A percentile compares a stretch with the other conserved stretches of the same genome.
Conservation (phyloP, 2,797 vertebrate genomes). For the Cercopithecus hamlyni region DNA sequence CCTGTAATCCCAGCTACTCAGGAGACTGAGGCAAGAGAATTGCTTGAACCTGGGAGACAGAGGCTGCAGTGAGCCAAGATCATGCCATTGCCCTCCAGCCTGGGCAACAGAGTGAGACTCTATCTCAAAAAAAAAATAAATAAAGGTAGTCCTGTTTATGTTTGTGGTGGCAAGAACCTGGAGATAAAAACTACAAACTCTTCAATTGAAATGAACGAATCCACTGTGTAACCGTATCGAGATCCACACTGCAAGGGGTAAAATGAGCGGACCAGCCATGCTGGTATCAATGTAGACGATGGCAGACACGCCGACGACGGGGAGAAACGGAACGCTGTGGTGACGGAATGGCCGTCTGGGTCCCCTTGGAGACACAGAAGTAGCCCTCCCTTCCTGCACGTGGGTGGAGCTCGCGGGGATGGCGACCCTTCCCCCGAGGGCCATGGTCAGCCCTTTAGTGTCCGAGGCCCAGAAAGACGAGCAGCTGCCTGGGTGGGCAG, state of each 20-base stretch:
- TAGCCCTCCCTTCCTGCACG: neutral
- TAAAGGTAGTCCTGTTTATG: neutral
- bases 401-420: neutral
- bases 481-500: neutral
- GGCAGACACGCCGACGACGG: rapidly evolving
- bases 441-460: neutral
- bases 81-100: too few relatives aligned
- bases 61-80: too few relatives aligned
- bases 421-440: too few relatives aligned
- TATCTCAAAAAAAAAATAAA: too few relatives aligned
- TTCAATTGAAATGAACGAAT: neutral
- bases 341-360: neutral
- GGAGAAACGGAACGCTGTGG: neutral
- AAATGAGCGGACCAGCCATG: rapidly evolving
- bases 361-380: neutral
- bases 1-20: too few relatives aligned
- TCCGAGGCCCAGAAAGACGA: neutral
- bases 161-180: too few relatives aligned
- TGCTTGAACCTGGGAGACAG: too few relatives aligned
- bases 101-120: too few relatives aligned
- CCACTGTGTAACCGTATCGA: neutral
- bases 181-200: too few relatives aligned
- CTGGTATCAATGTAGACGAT: too few relatives aligned
- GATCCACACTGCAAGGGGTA: neutral
- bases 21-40: too few relatives aligned